A percentile compares a stretch with the other conserved stretches of the same genome.
phyloP scores from a whole-genome alignment of 1,140 invertebrate species.

The Reticulitermes speratus region DNA sequence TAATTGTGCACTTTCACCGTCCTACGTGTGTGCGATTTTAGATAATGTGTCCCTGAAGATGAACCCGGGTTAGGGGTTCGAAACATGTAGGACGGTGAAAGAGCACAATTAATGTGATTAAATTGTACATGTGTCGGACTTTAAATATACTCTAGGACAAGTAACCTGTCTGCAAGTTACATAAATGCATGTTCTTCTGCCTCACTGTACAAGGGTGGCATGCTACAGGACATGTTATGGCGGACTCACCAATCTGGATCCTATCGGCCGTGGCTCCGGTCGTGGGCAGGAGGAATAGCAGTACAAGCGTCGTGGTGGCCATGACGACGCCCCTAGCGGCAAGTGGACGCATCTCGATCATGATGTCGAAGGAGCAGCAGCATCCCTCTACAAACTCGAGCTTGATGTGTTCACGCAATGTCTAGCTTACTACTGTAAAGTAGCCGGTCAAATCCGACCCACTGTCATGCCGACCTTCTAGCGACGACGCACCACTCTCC shows the following conservation, averaged over 20 bases:
- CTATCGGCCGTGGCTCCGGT: not conserved
- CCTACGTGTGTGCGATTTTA: too few species aligned
- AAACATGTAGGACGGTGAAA: too few species aligned
- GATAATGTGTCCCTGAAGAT: too few species aligned
- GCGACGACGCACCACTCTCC: not conserved
- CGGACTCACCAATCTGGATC: not conserved
- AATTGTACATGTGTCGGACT: too few species aligned
- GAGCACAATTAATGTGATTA: too few species aligned
- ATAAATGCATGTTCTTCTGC: too few species aligned
- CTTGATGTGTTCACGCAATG: not conserved
- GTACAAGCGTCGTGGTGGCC: not conserved
- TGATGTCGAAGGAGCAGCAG: not conserved
- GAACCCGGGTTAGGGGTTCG: too few species aligned
- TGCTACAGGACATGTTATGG: not conserved
- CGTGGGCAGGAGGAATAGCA: not conserved
- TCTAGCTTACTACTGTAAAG: not conserved
- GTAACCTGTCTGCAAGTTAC: too few species aligned
- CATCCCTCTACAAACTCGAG: not conserved
- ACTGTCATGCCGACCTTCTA: not conserved
- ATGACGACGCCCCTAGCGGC: slow-evolving; percentile 5
- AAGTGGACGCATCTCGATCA: not conserved
- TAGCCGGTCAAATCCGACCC: too few species aligned
- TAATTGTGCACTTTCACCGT: too few species aligned
- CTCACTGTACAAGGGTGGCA: too few species aligned
- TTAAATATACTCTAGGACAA: too few species aligned